Conservation (phyloP, 2,797 vertebrate genomes). For the Octomys mimax region DNA sequence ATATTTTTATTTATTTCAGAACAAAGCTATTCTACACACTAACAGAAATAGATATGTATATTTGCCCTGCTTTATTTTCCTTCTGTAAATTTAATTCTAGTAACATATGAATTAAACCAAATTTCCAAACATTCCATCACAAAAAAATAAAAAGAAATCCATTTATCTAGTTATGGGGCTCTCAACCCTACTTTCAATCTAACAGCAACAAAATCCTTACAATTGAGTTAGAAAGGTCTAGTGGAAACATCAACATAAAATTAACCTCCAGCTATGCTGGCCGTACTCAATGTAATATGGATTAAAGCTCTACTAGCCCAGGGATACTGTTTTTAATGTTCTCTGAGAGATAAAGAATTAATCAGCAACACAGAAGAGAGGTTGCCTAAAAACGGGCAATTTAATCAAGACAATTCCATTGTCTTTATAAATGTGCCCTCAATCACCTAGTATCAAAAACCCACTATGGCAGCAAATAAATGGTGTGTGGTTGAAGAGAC, state of each 20-base stretch:
- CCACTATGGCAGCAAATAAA: conserved; percentile 85
- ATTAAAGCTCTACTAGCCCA: conserved; percentile 50
- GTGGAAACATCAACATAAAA: conserved; percentile 52
- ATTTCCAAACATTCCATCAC: conserved; percentile 38
- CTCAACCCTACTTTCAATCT: conserved; percentile 40
- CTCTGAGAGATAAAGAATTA: conserved; percentile 79
- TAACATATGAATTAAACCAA: conserved; percentile 66
- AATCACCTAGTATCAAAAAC: conserved; percentile 78
- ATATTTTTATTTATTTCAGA: neutral
- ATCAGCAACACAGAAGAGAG: conserved; percentile 75
- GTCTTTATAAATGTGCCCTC: conserved; percentile 77
- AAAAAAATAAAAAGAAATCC: conserved; percentile 64
- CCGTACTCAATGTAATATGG: conserved; percentile 56
- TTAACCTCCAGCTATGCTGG: conserved; percentile 52
- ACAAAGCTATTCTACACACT: conserved; percentile 31
- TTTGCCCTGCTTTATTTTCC: conserved; percentile 11
- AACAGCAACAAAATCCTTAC: conserved; percentile 66
- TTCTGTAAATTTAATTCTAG: conserved; percentile 57
- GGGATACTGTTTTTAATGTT: conserved; percentile 65
- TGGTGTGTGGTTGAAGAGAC: conserved; percentile 83
- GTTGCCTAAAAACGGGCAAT: conserved; percentile 78
- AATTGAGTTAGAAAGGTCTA: conserved; percentile 63
- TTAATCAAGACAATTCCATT: conserved; percentile 78
- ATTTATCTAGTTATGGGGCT: conserved; percentile 2
- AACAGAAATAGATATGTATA: neutral